Base-by-base conservation (phyloP, 64 coral and sea anemone genomes). In the Dendrophyllia cribrosa region DNA sequence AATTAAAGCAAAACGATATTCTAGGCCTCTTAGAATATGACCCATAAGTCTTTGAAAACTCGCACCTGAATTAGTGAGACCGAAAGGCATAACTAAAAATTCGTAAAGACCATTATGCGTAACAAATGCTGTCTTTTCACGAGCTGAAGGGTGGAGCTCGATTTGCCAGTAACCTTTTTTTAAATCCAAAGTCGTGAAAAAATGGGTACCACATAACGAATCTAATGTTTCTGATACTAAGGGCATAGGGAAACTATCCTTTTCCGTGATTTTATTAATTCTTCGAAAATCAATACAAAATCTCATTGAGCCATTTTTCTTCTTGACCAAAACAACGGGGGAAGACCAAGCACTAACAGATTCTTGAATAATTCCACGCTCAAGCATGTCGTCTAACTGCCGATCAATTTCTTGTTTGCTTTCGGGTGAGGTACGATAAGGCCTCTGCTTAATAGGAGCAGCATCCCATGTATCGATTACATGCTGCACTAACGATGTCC, bases 281-380 rank as follows among this genome's bases (percentile, higher is more conserved):
- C 13, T 53, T 20, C 60, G 6, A 19, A 56, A 79, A 53, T 80
- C 75, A 6, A 90, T 24, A 52, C 74, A 89, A 68, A 90, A 80
- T 51, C 88, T 26, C 8, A 45, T 48, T 4, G 23, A 16, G 3
- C 76, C 60, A 66, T 71, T 51, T 53, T 79, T 78, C 13, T 90
- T 90, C 75, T 75, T 90, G 4, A 69, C 75, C 22, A 90, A 67
- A 67, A 79, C 75, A 4, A 90, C 74, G 22, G 62, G 88, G 7
- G 75, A 78, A 58, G 56, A 66, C 51, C 46, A 90, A 6, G 75
- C 59, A 79, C 61, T 79, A 25, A 75, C 50, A 9, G 88, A 79
- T 26, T 78, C 74, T 51, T 55, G 47, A 4, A 80, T 90, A 15
- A 89, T 63, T 34, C 62, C 88, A 20, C 49, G 51, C 3, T 90